These are phyloP conservation scores for Sphyrna mokarran DNA, from an alignment of 2,113 vertebrate species.

Conservation along the genomic window DNA sequence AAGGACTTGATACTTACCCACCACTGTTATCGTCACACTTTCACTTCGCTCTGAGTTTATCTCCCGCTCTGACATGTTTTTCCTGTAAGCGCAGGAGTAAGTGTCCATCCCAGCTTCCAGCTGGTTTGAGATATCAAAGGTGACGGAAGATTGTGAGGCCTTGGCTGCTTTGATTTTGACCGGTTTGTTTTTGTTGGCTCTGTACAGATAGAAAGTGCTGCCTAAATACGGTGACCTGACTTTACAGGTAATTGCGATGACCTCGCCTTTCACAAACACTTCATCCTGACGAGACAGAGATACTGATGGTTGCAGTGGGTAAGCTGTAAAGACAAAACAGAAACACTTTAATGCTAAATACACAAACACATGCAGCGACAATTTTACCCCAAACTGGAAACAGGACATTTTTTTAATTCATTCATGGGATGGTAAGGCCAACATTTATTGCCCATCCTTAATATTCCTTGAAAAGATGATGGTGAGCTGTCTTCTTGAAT, in stretches of 20 bases:
- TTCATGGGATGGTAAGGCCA: too few species aligned
- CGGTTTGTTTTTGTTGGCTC: neutral
- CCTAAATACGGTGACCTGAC: neutral
- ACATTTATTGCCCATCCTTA: too few species aligned
- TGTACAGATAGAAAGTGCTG: conserved; percentile 5
- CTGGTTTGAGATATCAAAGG: neutral
- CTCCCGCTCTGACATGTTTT: neutral
- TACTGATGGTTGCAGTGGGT: neutral
- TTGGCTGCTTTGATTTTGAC: neutral
- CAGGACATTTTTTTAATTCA: neutral
- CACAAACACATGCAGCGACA: too few species aligned
- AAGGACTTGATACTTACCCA: neutral
- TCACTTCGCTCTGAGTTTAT: neutral
- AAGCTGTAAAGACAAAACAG: neutral
- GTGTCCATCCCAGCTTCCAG: neutral
- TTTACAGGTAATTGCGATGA: neutral
- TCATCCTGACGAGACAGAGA: neutral
- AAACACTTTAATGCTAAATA: neutral
- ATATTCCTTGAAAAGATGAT: too few species aligned
- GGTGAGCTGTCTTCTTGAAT: too few species aligned
- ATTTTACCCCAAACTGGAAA: neutral
- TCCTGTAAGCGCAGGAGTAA: neutral
- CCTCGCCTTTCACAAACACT: neutral
- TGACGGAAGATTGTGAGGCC: neutral
- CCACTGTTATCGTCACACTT: neutral